These are phyloP conservation scores for Nasonovia ribisnigri DNA, from an alignment of 2,888 invertebrate species.

Conservation along the genomic window DNA sequence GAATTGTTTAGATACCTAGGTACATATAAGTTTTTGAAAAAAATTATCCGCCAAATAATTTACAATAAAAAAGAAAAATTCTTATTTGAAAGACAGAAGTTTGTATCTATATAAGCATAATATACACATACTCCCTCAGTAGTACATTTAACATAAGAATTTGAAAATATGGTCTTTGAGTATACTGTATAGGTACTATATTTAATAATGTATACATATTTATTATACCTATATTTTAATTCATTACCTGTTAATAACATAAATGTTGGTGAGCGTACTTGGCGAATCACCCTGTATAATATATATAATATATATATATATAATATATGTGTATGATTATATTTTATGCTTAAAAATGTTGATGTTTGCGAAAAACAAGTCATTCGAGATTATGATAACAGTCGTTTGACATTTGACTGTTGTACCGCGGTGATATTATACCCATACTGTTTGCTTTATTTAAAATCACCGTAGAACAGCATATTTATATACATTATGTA, in stretches of 20 bases:
- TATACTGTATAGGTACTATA: too few relatives aligned
- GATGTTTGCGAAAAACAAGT: conserved; percentile 2
- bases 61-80: too few relatives aligned
- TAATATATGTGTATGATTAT: background rate
- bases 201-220: too few relatives aligned
- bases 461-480: background rate
- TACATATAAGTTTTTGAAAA: too few relatives aligned
- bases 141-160: background rate
- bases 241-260: background rate
- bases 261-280: background rate
- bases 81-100: too few relatives aligned
- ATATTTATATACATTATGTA: background rate
- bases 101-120: too few relatives aligned
- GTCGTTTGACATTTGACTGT: background rate
- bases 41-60: too few relatives aligned
- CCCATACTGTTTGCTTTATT: background rate
- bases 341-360: background rate
- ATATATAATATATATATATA: background rate
- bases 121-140: background rate
- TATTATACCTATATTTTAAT: background rate
- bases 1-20: too few relatives aligned
- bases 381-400: conserved; percentile 2
- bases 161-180: background rate
- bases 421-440: background rate
- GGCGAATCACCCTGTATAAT: background rate